phyloP scores from a whole-genome alignment of 2,113 vertebrate species.

The Nannospalax galili region DNA sequence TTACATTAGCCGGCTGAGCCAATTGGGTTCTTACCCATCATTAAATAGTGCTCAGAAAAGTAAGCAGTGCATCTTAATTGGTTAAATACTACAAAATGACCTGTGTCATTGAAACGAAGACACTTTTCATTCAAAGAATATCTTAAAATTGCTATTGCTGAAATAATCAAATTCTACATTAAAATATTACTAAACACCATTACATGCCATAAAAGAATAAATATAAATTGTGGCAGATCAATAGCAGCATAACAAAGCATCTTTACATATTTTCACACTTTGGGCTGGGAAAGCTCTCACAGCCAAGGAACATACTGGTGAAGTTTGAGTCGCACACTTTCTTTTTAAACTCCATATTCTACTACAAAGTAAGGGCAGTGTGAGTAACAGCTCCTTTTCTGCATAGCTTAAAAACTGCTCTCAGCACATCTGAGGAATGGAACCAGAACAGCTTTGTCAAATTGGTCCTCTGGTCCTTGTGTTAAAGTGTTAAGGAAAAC shows the following conservation, averaged over 20 bases:
- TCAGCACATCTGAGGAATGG: conserved; percentile 69
- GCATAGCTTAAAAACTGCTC: conserved; percentile 78
- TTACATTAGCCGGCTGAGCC: conserved; percentile 73
- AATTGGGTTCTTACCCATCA: conserved; percentile 74
- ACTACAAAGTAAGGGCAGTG: conserved; percentile 73
- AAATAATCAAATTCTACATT: conserved; percentile 81
- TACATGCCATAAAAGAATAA: conserved; percentile 85
- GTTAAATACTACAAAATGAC: conserved; percentile 83
- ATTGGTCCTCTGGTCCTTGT: conserved; percentile 75
- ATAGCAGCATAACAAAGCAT: conserved; percentile 84
- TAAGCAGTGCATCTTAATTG: conserved; percentile 84
- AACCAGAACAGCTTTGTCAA: conserved; percentile 73
- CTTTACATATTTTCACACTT: conserved; percentile 78
- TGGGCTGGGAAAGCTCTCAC: conserved; percentile 69
- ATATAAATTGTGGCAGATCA: conserved; percentile 82
- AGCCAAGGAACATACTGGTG: conserved; percentile 70
- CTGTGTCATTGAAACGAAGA: conserved; percentile 81
- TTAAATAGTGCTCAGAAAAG: conserved; percentile 84
- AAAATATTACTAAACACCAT: conserved; percentile 82
- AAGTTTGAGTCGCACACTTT: conserved; percentile 52
- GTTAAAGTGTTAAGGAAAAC: conserved; percentile 69
- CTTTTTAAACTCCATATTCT: conserved; percentile 45
- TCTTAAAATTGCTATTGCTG: conserved; percentile 85
- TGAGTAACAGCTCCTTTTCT: conserved; percentile 77
- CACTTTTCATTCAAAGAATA: conserved; percentile 76